Base-by-base conservation (phyloP, 2,797 vertebrate species). In the Lycodopsis pacificus region DNA sequence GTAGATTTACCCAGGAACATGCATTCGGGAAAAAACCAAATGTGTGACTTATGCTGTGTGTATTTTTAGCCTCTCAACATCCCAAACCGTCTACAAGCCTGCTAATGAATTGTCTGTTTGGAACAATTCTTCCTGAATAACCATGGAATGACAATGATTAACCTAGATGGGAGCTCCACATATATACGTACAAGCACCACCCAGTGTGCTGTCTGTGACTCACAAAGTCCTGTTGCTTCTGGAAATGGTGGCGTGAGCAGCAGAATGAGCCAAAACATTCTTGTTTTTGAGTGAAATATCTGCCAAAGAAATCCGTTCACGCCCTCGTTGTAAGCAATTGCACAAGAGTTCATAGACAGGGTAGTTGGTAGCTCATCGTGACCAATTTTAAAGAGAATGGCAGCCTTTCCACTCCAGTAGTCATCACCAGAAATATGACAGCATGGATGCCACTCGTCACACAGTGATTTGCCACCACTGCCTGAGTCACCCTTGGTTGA, bases 101-200 rank as follows among this genome's bases (percentile, higher is more conserved):
- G 42, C 67, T 84, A 22, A 89, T 82, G 85, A 90, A 79, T 79
- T 79, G 49, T 71, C 36, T 71, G 49, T 66, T 42, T 63, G 58
- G 57, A 77, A 40, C 32, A 61, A 66, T 44, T 36, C 25, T 75
- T 56, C 71, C 12, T 32, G 57, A 13, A 71, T 78, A 82, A 82
- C 77, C 46, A 74, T 8, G 34, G 11, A 46, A 49, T 53, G 62
- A 70, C 78, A 59, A 71, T 57, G 56, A 59, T 83, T 79, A 65
- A 64, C 34, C 59, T 76, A 20, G 9, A 38, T 12, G 32, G 64
- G 67, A 67, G 76, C 36, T 14, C 73, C 38, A n/a, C 44, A 32
- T 40, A 44, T 53, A 73, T 34, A 53, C 59, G 0, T 5, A 30
- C 30, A 32, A 32, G 27, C 54, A 67, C 27, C 66, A 49, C 57